Evolutionary conservation across 1,140 invertebrate species (phyloP).

Genomic region (Drosophila kepulauana): DNA sequence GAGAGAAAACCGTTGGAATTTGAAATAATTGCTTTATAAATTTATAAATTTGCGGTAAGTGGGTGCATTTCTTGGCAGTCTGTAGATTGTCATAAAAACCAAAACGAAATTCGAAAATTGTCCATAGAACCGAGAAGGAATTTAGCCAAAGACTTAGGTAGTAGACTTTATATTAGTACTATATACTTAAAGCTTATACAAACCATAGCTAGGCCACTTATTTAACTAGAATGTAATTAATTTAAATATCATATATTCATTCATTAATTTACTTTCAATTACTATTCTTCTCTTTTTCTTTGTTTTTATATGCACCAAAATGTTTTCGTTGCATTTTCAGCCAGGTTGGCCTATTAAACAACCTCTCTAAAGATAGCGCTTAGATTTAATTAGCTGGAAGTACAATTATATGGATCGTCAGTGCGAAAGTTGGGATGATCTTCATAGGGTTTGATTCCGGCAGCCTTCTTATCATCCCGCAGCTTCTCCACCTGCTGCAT

Average conservation of each 20-base stretch:
- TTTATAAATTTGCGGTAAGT: constrained; percentile 19
- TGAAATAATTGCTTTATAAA: constrained; percentile 1
- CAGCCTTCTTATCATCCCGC: constrained; percentile 75
- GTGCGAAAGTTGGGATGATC: constrained; percentile 84
- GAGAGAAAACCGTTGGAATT: constrained; percentile 31
- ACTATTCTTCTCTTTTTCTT: not conserved
- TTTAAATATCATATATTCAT: constrained; percentile 34
- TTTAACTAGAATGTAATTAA: constrained; percentile 39
- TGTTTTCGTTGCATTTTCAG: constrained; percentile 41
- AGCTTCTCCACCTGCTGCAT: constrained; percentile 87
- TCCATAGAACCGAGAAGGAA: constrained; percentile 19
- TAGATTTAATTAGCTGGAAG: constrained; percentile 80
- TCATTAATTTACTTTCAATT: constrained; percentile 15
- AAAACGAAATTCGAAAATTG: constrained; percentile 60
- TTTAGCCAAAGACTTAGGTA: constrained; percentile 36
- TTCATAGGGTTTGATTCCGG: constrained; percentile 77
- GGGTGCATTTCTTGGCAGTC: constrained; percentile 67
- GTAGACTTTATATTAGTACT: constrained; percentile 23
- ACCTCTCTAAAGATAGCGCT: constrained; percentile 55
- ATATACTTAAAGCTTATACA: constrained; percentile 69
- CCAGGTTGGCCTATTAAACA: constrained; percentile 57
- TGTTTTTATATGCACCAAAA: constrained; percentile 41
- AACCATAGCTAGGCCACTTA: constrained; percentile 64
- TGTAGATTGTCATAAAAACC: constrained; percentile 77
- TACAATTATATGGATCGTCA: constrained; percentile 84